Conservation (phyloP, 2,113 vertebrate genomes). For the Larimichthys crocea region DNA sequence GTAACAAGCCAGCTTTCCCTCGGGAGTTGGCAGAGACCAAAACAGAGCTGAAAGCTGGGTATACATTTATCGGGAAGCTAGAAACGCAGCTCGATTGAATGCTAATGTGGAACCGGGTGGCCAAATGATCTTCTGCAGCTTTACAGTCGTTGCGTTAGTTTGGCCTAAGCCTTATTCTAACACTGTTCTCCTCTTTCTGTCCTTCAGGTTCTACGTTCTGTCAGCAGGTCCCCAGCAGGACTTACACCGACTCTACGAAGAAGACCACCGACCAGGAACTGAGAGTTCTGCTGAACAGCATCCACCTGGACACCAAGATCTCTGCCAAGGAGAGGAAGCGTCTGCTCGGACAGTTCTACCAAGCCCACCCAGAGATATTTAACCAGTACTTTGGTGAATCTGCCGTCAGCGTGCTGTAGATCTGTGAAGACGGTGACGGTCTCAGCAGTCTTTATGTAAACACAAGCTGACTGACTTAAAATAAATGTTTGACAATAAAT, state of each 20-base stretch:
- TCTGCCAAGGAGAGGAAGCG: slow-evolving; percentile 91
- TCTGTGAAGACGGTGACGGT: slow-evolving; percentile 25
- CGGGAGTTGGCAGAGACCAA: too few species aligned
- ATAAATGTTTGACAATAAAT: background rate
- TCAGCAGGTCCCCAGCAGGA: slow-evolving; percentile 83
- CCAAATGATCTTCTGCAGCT: background rate
- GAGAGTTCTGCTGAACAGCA: slow-evolving; percentile 86
- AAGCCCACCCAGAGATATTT: slow-evolving; percentile 92
- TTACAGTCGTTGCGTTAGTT: background rate
- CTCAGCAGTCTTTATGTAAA: background rate
- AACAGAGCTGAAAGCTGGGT: too few species aligned
- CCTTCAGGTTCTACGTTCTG: slow-evolving; percentile 86
- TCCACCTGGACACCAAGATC: slow-evolving; percentile 89
- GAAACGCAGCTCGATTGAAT: too few species aligned
- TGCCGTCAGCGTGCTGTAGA: slow-evolving; percentile 58
- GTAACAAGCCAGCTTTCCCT: too few species aligned
- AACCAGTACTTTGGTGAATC: slow-evolving; percentile 91
- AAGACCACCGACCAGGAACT: slow-evolving; percentile 89
- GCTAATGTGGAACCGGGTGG: too few species aligned
- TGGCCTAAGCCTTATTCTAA: background rate
- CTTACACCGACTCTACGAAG: slow-evolving; percentile 74
- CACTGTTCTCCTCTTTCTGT: background rate
- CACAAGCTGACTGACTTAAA: background rate
- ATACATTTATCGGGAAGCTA: too few species aligned
- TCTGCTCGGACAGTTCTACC: slow-evolving; percentile 89